Evolutionary conservation across 2,888 invertebrate species (phyloP).

Genomic region (Lutraria lutraria): DNA sequence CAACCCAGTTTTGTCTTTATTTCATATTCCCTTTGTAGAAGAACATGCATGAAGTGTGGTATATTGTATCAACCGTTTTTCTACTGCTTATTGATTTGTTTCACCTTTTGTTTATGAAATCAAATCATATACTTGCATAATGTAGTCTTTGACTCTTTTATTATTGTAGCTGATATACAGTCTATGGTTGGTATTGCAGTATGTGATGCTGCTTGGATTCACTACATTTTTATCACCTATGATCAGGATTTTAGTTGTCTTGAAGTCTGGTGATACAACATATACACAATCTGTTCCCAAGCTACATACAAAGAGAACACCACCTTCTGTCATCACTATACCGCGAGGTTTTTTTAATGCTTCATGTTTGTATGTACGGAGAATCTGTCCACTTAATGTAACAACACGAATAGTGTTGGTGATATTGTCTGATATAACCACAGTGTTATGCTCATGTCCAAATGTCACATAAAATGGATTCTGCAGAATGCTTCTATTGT

Average conservation of each 20-base stretch:
- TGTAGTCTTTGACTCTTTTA: too few species aligned
- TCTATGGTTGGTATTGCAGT: background rate
- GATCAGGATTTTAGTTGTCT: constrained; percentile 19
- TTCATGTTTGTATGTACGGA: background rate
- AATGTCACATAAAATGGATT: background rate
- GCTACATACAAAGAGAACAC: constrained; percentile 4
- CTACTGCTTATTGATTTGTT: too few species aligned
- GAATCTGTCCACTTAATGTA: background rate
- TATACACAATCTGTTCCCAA: background rate
- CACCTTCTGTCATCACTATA: background rate
- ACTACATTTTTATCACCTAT: background rate
- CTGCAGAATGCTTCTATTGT: background rate
- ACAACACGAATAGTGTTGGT: background rate
- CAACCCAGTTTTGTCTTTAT: too few species aligned
- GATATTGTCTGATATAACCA: background rate
- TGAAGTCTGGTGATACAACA: constrained; percentile 8
- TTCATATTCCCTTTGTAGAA: too few species aligned
- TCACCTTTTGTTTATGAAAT: too few species aligned
- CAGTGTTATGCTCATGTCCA: background rate
- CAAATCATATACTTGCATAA: too few species aligned
- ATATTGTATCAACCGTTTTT: too few species aligned
- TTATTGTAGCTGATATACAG: background rate
- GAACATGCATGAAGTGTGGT: too few species aligned
- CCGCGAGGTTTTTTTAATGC: background rate
- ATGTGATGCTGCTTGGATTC: background rate